phyloP scores from a whole-genome alignment of 2,113 vertebrate genomes.

The Fregetta grallaria region DNA sequence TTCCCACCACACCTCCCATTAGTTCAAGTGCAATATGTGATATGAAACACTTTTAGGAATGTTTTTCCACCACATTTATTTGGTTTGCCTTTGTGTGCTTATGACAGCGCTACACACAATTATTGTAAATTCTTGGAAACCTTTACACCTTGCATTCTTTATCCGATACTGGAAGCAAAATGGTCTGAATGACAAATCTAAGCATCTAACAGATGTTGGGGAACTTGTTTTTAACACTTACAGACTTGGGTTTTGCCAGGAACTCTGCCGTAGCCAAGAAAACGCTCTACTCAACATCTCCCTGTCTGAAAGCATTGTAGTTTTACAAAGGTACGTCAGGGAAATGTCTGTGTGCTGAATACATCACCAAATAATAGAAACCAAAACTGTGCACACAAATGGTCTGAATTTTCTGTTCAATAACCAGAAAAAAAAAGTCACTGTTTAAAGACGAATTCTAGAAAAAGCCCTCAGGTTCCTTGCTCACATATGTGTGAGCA shows the following conservation, averaged over 20 bases:
- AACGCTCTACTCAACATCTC: neutral
- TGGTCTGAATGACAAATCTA: neutral
- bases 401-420: neutral
- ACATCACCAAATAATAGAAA: neutral
- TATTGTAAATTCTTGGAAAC: neutral
- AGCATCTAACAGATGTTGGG: neutral
- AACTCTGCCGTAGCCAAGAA: neutral
- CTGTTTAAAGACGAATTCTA: neutral
- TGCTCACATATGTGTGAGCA: neutral
- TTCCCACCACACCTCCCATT: neutral
- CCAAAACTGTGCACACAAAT: neutral
- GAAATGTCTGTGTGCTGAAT: neutral
- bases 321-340: neutral
- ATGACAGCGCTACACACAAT: neutral
- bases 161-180: neutral
- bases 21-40: neutral
- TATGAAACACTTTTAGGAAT: neutral
- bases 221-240: neutral
- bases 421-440: neutral
- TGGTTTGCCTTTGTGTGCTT: neutral
- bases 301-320: neutral
- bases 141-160: neutral
- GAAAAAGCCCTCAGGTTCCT: rapidly evolving
- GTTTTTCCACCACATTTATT: neutral
- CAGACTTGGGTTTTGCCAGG: neutral